Evolutionary conservation across 2,888 invertebrate species (phyloP).

Genomic region (Thecophora atra): DNA sequence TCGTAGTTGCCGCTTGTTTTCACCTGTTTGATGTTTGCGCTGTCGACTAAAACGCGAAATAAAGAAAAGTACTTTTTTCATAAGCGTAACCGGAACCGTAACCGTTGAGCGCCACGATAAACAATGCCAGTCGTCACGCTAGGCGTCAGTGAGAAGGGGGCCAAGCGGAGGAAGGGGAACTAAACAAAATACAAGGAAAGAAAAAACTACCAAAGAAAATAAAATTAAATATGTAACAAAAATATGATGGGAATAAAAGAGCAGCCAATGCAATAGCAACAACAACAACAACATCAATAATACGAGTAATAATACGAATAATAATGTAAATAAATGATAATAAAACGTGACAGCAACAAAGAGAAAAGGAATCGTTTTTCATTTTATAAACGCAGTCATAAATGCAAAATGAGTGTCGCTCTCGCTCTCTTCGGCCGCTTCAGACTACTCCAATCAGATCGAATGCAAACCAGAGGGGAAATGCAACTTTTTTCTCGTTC

Average conservation of each 20-base stretch:
- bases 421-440: no score
- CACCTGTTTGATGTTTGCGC: conserved; percentile 16
- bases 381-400: no score
- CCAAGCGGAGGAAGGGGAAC: not conserved
- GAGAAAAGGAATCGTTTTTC: no score
- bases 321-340: not conserved
- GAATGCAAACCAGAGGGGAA: no score
- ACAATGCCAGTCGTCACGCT: conserved; percentile 62
- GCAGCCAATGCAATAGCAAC: not conserved
- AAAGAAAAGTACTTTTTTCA: conserved; percentile 19
- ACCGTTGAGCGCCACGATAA: conserved; percentile 50
- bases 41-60: conserved; percentile 13
- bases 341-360: no score
- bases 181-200: conserved; percentile 10
- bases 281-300: not conserved
- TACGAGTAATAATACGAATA: not conserved
- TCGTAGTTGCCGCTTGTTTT: conserved; percentile 3
- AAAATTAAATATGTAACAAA: not conserved
- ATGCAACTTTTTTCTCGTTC: no score
- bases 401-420: no score
- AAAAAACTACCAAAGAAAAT: conserved; percentile 3
- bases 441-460: no score
- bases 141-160: conserved; percentile 56
- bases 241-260: not conserved
- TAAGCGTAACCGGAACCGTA: conserved; percentile 45